Evolutionary conservation across 2,797 vertebrate species (phyloP).

Genomic region (Ciconia nigra): DNA sequence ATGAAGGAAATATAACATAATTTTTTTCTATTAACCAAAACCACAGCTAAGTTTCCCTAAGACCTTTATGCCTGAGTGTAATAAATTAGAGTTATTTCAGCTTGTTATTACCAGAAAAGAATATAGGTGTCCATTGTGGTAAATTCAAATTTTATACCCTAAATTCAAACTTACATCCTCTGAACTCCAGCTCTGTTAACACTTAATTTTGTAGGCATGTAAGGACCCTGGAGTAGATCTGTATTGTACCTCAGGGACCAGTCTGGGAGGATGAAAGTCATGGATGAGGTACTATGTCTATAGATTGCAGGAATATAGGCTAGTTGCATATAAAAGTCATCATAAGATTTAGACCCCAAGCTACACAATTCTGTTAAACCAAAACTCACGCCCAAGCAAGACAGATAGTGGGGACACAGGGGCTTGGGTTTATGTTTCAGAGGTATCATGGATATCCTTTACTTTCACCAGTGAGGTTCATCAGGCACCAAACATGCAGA

Average conservation of each 20-base stretch:
- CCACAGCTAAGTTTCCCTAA: not conserved
- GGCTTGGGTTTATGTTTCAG: not conserved
- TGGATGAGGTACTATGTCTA: not conserved
- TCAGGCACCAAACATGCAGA: not conserved
- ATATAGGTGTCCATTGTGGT: not conserved
- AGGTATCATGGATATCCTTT: not conserved
- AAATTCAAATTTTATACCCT: not conserved
- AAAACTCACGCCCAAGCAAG: not conserved
- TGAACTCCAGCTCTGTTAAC: not conserved
- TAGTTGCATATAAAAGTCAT: not conserved
- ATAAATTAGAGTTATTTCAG: not conserved
- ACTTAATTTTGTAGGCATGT: not conserved
- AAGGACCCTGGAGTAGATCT: not conserved
- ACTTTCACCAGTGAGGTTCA: not conserved
- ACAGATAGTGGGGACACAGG: not conserved
- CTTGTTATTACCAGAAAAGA: not conserved
- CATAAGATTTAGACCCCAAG: not conserved
- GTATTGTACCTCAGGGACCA: not conserved
- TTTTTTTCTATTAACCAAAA: not conserved
- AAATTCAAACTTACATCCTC: not conserved
- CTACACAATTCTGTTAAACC: not conserved
- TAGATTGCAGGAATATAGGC: not conserved
- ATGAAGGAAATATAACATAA: not conserved
- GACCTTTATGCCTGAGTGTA: not conserved
- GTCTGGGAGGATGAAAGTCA: not conserved